Evolutionary conservation across 2,797 vertebrate species (phyloP), one percentile per base, ranked within the genome.

Genomic region (Lagocephalus sceleratus): DNA sequence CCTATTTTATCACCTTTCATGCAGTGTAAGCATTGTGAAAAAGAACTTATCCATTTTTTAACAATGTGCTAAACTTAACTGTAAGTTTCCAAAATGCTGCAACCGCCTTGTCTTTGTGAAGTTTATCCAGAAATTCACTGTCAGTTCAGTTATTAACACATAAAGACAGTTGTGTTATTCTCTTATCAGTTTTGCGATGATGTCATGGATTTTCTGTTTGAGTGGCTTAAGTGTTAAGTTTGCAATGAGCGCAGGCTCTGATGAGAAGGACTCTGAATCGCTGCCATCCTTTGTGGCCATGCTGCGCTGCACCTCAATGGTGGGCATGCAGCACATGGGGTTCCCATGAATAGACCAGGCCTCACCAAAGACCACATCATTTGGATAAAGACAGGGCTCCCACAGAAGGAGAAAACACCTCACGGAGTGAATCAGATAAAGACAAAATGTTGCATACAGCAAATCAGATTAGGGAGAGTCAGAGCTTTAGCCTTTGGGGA

Each of bases 311-410:
- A 79, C 75, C 83, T 87, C 79, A 86, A 86, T 86, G 75, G 86
- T 83, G 81, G 84, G 80, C 86, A 83, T 70, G 54, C 83, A 73
- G 85, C 86, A 85, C 86, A 89, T 87, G 87, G 85, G 85, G 82
- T 75, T 77, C 64, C 67, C 75, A 73, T 86, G 83, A 87, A 87
- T 85, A 85, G 85, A 39, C 67, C 73, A 60, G 79, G 85, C 83
- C 83, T 77, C 78, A 75, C 70, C 78, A 86, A 85, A 85, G 84
- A 71, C 77, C 78, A 68, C 84, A 76, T 85, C 79, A 49, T 78
- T 82, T 63, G 82, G 80, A 82, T 79, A 82, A 83, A 85, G 81
- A 81, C 74, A 45, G 17, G 76, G 76, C 73, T 84, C 79, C 78
- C 75, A 76, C 74, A 76, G 81, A 78, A 76, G 81, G 65, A 76